Evolutionary conservation across 2,797 vertebrate species (phyloP).

Genomic region (Cichlasoma orientale): DNA sequence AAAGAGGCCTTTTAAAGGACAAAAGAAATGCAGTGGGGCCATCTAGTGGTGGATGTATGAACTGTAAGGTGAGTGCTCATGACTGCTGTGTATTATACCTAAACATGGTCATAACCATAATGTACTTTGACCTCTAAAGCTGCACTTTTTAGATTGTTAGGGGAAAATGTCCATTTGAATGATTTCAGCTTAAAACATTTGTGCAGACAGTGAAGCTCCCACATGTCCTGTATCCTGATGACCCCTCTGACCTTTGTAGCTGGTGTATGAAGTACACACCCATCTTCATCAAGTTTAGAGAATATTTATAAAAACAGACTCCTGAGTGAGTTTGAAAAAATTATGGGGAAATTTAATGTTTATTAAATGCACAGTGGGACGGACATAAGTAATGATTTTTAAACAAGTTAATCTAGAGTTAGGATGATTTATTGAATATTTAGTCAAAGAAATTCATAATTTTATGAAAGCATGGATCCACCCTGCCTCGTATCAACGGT

Average conservation of each 20-base stretch:
- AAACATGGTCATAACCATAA: background rate
- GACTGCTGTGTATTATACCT: background rate
- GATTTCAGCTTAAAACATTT: background rate
- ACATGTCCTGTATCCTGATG: background rate
- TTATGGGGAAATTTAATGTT: no score
- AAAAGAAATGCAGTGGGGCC: background rate
- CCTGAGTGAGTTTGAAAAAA: no score
- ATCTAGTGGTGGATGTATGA: conserved; percentile 29
- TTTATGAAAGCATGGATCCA: no score
- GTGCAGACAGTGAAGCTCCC: fast-evolving
- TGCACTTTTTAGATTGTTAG: background rate
- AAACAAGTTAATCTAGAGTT: no score
- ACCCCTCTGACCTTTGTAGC: fast-evolving
- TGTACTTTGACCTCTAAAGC: background rate
- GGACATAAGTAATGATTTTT: no score
- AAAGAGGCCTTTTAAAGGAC: background rate
- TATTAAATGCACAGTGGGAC: no score
- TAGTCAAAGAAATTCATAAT: no score
- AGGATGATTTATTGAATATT: no score
- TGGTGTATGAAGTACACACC: background rate
- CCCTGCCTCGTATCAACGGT: no score
- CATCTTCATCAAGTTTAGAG: background rate
- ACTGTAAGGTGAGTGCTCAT: background rate
- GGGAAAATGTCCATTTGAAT: background rate
- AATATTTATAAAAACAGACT: background rate